Percentiles rank a stretch among this genome's conserved stretches.
These are phyloP conservation scores for Eristalis intricaria DNA, from an alignment of 2,888 invertebrate species.

Conservation along the genomic window DNA sequence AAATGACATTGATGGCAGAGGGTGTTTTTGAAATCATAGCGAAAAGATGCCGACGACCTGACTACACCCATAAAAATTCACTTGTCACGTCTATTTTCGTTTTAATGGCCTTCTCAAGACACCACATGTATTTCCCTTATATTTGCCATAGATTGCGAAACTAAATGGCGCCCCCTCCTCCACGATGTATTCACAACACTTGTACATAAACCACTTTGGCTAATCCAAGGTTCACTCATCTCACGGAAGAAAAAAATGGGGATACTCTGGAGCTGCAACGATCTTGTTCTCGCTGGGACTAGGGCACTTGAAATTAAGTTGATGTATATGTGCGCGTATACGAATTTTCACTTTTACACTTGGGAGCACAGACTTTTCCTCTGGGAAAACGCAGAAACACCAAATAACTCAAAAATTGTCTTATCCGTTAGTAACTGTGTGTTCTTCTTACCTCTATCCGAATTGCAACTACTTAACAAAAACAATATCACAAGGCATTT, in stretches of 20 bases:
- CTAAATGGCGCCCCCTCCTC: background rate
- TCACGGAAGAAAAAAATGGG: background rate
- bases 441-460: constrained; percentile 25
- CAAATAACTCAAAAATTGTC: background rate
- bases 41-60: background rate
- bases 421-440: background rate
- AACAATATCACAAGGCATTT: constrained; percentile 36
- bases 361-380: background rate
- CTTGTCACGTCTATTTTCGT: background rate
- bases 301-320: background rate
- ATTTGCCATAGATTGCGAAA: background rate
- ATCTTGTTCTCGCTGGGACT: background rate
- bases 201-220: background rate
- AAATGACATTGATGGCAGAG: background rate
- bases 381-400: background rate
- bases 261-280: background rate
- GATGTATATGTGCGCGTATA: background rate
- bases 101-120: background rate
- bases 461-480: constrained; percentile 13
- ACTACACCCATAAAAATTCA: background rate
- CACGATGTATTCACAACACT: background rate
- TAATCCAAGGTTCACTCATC: background rate
- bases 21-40: background rate
- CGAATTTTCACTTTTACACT: background rate
- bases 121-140: background rate